Base-by-base conservation (phyloP, 2,113 vertebrate genomes). In the Lophura nycthemera region DNA sequence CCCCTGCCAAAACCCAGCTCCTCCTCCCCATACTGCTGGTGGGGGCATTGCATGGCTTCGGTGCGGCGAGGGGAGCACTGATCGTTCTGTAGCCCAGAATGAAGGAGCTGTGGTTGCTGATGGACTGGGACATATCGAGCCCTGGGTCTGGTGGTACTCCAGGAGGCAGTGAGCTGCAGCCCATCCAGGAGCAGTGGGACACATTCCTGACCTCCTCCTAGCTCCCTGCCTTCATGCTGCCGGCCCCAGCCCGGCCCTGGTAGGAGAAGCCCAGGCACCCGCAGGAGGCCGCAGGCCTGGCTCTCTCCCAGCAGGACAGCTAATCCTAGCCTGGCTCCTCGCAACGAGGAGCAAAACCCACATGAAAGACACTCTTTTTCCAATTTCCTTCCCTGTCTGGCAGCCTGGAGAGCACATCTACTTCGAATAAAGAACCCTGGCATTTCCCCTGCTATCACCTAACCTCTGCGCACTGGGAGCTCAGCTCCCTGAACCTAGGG, bases 151-250 rank as follows among this genome's bases (percentile, higher is more conserved):
- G 2, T 21, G 1, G 0, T 34, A 27, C 29, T 34, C 43, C 36
- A 25, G 30, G 25, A 17, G 52, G 43, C 42, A 43, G 30, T 10
- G 5, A 48, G 0, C 3, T 1, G 10, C 47, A 75, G 11, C 29
- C n/a, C n/a, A 27, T 34, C 12, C 47, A 67, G 17, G 19, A 48
- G 32, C 72, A 42, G 70, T 63, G 34, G 61, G 45, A 48, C n/a
- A 3, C 4, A 5, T 0, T 1, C 20, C 4, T 0, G 12, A 30
- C 1, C 3, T 19, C 0, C 13, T 74, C 17, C 40, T 12, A 11
- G 6, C 12, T 11, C 45, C 14, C 67, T 85, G 60, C 45, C 40
- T 72, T 20, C 16, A 22, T 8, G 0, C 0, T 0, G 47, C n/a
- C 30, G 22, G 65, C n/a, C 61, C 22, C 74, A 80, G 66, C 42